These are phyloP conservation scores for Eilema sororculum DNA, from an alignment of 2,888 invertebrate genomes.

Conservation along the genomic window DNA sequence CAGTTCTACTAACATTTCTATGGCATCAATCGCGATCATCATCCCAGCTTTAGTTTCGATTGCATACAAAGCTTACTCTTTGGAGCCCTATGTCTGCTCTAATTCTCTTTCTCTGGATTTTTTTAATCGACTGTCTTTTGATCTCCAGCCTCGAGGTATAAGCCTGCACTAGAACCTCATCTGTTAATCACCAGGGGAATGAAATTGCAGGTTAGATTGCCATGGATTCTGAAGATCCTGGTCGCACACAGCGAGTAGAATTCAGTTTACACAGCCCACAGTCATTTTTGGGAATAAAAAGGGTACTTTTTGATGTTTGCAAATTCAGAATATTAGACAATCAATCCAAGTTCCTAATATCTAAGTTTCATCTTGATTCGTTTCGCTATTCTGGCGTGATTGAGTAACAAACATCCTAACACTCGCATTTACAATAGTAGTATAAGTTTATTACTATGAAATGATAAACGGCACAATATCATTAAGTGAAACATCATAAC, in stretches of 20 bases:
- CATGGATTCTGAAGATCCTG: background rate
- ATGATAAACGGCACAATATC: constrained; percentile 17
- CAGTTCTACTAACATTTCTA: background rate
- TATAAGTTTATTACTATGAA: constrained; percentile 7
- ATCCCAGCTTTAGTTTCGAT: background rate
- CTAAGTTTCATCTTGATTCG: background rate
- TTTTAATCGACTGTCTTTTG: no score
- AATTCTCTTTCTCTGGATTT: background rate
- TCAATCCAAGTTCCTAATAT: no score
- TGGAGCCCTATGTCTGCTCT: background rate
- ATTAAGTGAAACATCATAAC: constrained; percentile 20
- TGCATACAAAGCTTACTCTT: background rate
- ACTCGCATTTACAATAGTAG: background rate
- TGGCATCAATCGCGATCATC: background rate
- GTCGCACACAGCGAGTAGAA: background rate
- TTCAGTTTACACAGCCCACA: background rate
- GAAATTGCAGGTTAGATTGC: background rate
- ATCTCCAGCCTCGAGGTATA: background rate
- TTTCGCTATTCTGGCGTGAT: background rate
- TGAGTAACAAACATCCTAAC: background rate
- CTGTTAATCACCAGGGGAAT: background rate
- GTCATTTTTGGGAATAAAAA: background rate
- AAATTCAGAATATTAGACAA: background rate
- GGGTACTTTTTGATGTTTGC: background rate
- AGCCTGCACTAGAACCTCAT: background rate